Evolutionary conservation across 2,113 vertebrate genomes (phyloP).

Genomic region (Machaerirhynchus nigripectus): DNA sequence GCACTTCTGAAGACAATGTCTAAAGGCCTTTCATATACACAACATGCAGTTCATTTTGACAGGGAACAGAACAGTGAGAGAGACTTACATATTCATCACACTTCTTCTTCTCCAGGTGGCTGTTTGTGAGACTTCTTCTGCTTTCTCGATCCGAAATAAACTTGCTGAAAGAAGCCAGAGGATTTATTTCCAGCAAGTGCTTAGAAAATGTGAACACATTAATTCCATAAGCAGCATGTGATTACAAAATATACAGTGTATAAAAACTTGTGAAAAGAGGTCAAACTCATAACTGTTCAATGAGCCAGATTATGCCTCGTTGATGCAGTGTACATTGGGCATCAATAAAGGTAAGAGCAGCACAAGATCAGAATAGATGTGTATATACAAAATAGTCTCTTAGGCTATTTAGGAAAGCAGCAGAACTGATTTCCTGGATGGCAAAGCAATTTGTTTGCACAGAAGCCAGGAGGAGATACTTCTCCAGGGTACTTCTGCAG

Average conservation of each 20-base stretch:
- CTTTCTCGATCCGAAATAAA: conserved; percentile 81
- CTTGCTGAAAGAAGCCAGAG: conserved; percentile 73
- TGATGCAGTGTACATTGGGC: not conserved
- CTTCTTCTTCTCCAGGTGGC: conserved; percentile 79
- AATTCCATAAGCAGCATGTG: not conserved
- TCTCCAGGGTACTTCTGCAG: not conserved
- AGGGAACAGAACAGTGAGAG: not conserved
- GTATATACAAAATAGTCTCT: not conserved
- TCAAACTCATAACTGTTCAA: not conserved
- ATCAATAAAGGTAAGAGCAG: not conserved
- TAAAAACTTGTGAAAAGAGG: not conserved
- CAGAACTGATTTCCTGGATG: not conserved
- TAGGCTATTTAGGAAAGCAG: not conserved
- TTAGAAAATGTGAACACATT: not conserved
- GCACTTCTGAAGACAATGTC: not conserved
- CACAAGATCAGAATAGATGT: not conserved
- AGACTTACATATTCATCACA: conserved; percentile 79
- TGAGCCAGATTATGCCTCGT: not conserved
- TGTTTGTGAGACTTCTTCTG: conserved; percentile 79
- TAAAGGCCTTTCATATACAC: not conserved
- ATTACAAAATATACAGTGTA: not conserved
- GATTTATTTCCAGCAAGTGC: not conserved
- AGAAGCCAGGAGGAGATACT: not conserved
- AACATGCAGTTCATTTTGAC: not conserved
- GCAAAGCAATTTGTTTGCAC: not conserved